These are phyloP conservation scores for Brachyhypopomus occidentalis DNA, from an alignment of 2,113 vertebrate species.

Conservation along the genomic window DNA sequence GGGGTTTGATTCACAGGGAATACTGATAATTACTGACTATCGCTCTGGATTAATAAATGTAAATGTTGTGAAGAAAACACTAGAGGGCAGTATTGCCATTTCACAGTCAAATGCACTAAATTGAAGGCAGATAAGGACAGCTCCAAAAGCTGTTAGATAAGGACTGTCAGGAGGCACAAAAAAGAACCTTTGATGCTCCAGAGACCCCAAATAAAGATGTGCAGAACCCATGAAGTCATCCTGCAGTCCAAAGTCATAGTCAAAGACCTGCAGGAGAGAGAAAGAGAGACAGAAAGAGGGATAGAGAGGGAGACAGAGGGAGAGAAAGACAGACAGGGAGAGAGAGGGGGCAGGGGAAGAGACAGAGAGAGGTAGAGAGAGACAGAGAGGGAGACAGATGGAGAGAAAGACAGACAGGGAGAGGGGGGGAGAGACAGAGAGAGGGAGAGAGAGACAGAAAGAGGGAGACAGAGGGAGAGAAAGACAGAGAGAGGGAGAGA, in stretches of 20 bases:
- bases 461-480: constrained; percentile 31
- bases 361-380: neutral
- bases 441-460: neutral
- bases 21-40: too few relatives aligned
- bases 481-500: too few relatives aligned
- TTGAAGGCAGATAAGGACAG: neutral
- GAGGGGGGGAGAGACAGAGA: neutral
- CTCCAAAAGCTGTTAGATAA: neutral
- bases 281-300: neutral
- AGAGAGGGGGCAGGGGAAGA: neutral
- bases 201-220: constrained; percentile 86
- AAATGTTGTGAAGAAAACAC: neutral
- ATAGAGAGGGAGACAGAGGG: too few relatives aligned
- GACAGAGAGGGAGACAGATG: too few relatives aligned
- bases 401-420: neutral
- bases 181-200: constrained; percentile 88
- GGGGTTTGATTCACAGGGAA: neutral
- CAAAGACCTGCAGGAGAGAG: constrained; percentile 85
- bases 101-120: neutral
- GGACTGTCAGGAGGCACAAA: neutral
- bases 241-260: constrained; percentile 98
- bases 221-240: constrained; percentile 98
- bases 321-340: too few relatives aligned
- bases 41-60: neutral
- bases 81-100: neutral